Conservation (phyloP, 2,888 invertebrate genomes). For the Nebria brevicollis region DNA sequence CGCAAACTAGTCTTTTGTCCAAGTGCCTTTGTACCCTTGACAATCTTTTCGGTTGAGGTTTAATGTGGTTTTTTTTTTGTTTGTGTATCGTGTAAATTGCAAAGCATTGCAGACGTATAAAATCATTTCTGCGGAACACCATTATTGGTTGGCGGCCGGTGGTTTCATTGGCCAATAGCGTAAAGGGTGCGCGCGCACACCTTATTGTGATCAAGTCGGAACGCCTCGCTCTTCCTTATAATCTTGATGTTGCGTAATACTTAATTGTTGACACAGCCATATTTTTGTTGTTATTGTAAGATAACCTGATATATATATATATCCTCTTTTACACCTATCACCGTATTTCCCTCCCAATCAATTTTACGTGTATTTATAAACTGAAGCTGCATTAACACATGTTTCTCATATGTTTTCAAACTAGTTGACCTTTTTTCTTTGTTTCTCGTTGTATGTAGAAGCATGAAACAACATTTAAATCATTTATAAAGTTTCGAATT, state of each 20-base stretch:
- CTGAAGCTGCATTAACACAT: background rate
- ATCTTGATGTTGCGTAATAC: constrained; percentile 44
- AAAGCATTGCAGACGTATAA: constrained; percentile 24
- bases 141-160: constrained; percentile 46
- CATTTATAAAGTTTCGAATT: background rate
- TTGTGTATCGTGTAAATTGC: constrained; percentile 30
- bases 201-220: constrained; percentile 26
- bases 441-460: background rate
- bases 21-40: background rate
- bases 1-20: background rate
- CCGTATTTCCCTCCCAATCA: background rate
- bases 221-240: constrained; percentile 38
- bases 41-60: background rate
- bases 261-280: constrained; percentile 46
- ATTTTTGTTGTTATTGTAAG: constrained; percentile 41
- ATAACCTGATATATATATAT: constrained; percentile 31
- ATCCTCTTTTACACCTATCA: constrained; percentile 7
- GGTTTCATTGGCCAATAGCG: constrained; percentile 24
- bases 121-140: constrained; percentile 36
- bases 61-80: constrained; percentile 14
- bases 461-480: background rate
- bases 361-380: background rate
- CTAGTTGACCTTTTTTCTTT: background rate
- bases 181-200: constrained; percentile 40
- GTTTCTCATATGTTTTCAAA: constrained; percentile 2